A percentile compares a stretch with the other conserved stretches of the same genome.
These are phyloP conservation scores for Chrosomus eos DNA, from an alignment of 2,797 vertebrate genomes.

Conservation along the genomic window DNA sequence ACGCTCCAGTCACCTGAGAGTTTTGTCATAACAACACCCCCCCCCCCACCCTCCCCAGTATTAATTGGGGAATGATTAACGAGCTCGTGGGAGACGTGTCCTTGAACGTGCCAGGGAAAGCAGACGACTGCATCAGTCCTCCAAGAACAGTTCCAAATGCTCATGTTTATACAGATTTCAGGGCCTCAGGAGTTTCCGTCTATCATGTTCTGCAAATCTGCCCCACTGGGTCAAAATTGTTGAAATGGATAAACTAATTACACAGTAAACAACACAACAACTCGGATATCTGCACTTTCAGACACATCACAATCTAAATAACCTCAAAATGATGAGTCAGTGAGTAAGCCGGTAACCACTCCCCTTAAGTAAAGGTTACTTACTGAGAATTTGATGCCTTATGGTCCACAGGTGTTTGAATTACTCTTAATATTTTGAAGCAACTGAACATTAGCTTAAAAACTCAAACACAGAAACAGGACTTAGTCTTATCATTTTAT, in stretches of 20 bases:
- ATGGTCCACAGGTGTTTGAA: background rate
- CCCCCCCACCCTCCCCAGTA: background rate
- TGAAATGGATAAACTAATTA: background rate
- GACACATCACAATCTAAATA: background rate
- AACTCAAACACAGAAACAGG: background rate
- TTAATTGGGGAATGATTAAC: slow-evolving; percentile 60
- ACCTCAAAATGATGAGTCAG: background rate
- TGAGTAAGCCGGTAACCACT: background rate
- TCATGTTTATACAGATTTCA: background rate
- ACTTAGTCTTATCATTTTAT: background rate
- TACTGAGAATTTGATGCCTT: background rate
- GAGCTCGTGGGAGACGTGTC: slow-evolving; percentile 37
- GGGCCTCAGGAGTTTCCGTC: background rate
- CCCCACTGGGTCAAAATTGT: background rate
- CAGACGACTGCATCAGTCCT: slow-evolving; percentile 13
- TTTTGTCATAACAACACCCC: slow-evolving; percentile 49
- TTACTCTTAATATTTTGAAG: background rate
- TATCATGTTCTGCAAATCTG: background rate
- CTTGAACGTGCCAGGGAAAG: slow-evolving; percentile 54
- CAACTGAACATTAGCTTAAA: background rate
- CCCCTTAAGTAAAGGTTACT: background rate
- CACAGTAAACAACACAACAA: background rate
- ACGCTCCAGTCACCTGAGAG: slow-evolving; percentile 60
- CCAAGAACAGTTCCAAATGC: slow-evolving; percentile 8
- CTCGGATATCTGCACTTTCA: background rate